Evolutionary conservation across 2,888 invertebrate genomes (phyloP), one percentile per base, ranked within the genome.

Genomic region (Glyphotaelius pellucidus): DNA sequence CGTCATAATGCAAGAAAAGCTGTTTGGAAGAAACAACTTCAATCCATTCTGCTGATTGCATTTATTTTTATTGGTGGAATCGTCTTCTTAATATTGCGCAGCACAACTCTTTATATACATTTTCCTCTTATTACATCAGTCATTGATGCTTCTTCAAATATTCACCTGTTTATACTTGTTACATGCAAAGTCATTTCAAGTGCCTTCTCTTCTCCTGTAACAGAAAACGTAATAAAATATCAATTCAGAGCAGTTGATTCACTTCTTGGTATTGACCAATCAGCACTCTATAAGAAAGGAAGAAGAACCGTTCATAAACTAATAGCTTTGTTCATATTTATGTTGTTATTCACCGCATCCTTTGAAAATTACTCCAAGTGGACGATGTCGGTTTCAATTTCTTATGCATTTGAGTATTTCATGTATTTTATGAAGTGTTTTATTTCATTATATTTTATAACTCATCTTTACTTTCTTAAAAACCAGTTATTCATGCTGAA

Each of bases 401-500:
- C 32, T 31, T 81, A 31, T 15, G 12, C 31, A 31, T 31, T 81
- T 81, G 90, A 90, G 35, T 90, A 81, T 47, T 32, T 38, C 3
- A 42, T 81, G 47, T 90, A 81, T 90, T 19, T 47, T 30, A 42
- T 90, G 38, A 80, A 81, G 19, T 83, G 32, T 42, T 42, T 81
- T 38, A 30, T 81, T 38, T 11, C 25, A 4, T 3, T 90, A 11
- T 79, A 90, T n/a, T 90, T 81, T 42, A n/a, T 42, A 25, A 81
- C 31, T 25, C 30, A n/a, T 80, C 30, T 90, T 30, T 90, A 81
- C 25, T 25, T 90, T 80, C n/a, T 90, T 11, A 90, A 90, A 80
- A 90, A 47, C 42, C 38, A 90, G 4, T 19, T 81, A 81, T 81
- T 81, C 19, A 31, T 81, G 15, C 81, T 81, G 32, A 81, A 81